These are phyloP conservation scores for Agriopis leucophaearia DNA, from an alignment of 2,888 invertebrate species.

Conservation along the genomic window DNA sequence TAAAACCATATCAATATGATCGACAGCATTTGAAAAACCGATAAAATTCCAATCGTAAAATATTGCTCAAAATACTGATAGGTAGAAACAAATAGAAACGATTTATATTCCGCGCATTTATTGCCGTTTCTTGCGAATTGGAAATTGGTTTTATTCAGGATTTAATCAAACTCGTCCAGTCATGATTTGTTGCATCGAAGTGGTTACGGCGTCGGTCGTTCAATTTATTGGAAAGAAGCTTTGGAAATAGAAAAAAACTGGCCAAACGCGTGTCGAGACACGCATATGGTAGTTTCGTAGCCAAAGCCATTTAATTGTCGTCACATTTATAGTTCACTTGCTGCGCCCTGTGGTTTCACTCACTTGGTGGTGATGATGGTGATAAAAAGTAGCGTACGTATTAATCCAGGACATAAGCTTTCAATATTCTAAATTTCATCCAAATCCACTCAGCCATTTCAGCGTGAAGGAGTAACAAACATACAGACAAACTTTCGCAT, in stretches of 20 bases:
- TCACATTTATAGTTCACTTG: too few relatives aligned
- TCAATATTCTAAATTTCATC: too few relatives aligned
- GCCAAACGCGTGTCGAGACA: not conserved
- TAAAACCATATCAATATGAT: not conserved
- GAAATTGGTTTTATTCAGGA: conserved; percentile 43
- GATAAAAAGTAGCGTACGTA: too few relatives aligned
- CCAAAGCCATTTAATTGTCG: too few relatives aligned
- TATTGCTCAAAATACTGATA: not conserved
- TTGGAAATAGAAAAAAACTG: not conserved
- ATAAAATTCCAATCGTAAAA: not conserved
- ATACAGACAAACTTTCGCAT: too few relatives aligned
- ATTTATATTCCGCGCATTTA: conserved; percentile 37
- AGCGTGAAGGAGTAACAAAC: too few relatives aligned
- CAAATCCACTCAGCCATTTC: too few relatives aligned
- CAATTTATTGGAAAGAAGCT: not conserved
- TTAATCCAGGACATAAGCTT: too few relatives aligned
- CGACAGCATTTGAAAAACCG: not conserved
- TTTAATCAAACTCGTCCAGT: conserved; percentile 39
- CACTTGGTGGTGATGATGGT: too few relatives aligned
- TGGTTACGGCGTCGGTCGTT: not conserved
- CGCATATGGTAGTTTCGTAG: not conserved
- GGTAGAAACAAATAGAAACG: conserved; percentile 18
- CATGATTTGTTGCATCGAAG: conserved; percentile 25
- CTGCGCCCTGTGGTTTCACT: too few relatives aligned
- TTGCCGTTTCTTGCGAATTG: conserved; percentile 34